phyloP scores from a whole-genome alignment of 2,888 invertebrate species.

The Scaptomyza caliginosa region DNA sequence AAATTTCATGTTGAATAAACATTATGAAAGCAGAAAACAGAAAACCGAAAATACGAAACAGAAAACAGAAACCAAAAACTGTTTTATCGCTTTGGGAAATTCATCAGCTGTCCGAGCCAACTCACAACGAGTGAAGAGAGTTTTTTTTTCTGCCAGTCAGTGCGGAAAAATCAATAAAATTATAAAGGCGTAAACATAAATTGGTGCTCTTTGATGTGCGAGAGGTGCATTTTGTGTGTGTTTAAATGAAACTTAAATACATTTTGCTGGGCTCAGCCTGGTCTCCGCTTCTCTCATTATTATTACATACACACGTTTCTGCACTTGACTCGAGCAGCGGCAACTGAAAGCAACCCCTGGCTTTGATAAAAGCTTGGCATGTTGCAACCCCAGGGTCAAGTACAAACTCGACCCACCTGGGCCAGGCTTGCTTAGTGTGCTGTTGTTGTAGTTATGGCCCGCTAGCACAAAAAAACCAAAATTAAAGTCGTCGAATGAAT shows the following conservation, averaged over 20 bases:
- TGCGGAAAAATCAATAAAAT: conserved; percentile 75
- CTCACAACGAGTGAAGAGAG: background rate
- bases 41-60: conserved; percentile 6
- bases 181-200: conserved; percentile 74
- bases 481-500: conserved; percentile 66
- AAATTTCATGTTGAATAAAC: conserved; percentile 42
- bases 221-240: background rate
- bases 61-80: conserved; percentile 27
- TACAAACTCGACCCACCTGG: conserved; percentile 64
- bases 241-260: conserved; percentile 29
- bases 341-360: conserved; percentile 58
- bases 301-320: conserved; percentile 73
- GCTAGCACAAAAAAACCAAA: conserved; percentile 49
- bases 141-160: conserved; percentile 60
- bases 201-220: conserved; percentile 45
- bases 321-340: conserved; percentile 76
- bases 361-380: conserved; percentile 54
- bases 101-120: conserved; percentile 57
- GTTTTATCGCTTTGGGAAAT: conserved; percentile 59
- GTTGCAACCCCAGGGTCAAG: conserved; percentile 71
- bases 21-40: conserved; percentile 23
- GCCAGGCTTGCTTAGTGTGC: conserved; percentile 14
- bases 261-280: conserved; percentile 17
- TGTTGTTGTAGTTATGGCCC: conserved; percentile 42
- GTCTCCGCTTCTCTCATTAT: conserved; percentile 33